A percentile compares a stretch with the other conserved stretches of the same genome.
phyloP scores from a whole-genome alignment of 2,113 vertebrate genomes.

The Athene cunicularia region DNA sequence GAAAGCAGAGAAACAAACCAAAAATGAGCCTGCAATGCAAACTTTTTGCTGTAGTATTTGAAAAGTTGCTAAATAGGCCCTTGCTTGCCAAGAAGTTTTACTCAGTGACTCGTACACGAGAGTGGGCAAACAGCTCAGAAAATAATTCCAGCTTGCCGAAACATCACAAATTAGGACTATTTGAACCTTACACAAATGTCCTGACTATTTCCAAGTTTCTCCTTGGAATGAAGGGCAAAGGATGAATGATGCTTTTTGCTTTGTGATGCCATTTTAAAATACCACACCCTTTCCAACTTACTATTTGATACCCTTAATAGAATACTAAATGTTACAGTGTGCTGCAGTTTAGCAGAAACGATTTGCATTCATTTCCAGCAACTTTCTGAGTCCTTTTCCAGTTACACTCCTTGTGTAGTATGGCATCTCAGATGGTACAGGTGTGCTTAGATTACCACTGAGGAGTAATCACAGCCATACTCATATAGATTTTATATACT shows the following conservation, averaged over 20 bases:
- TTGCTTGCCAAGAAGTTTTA: conserved; percentile 78
- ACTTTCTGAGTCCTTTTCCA: not conserved
- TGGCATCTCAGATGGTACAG: not conserved
- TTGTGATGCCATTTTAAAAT: conserved; percentile 31
- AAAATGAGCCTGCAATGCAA: conserved; percentile 56
- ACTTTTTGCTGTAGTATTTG: conserved; percentile 76
- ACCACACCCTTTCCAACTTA: conserved; percentile 45
- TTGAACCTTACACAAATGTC: conserved; percentile 68
- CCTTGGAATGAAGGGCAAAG: conserved; percentile 61
- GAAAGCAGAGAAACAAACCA: conserved; percentile 52
- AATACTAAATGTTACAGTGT: not conserved
- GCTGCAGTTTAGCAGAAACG: not conserved
- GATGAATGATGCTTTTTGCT: conserved; percentile 42
- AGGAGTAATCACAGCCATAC: not conserved
- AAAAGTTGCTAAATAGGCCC: conserved; percentile 78
- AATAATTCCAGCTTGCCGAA: conserved; percentile 74
- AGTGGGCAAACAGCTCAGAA: conserved; percentile 76
- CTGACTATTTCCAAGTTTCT: conserved; percentile 69
- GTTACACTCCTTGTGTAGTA: not conserved
- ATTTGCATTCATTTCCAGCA: conserved; percentile 9
- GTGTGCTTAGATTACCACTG: not conserved
- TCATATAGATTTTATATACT: not conserved
- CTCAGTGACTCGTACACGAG: conserved; percentile 70
- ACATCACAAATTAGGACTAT: conserved; percentile 70
- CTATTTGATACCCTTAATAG: conserved; percentile 11